Evolutionary conservation across 2,797 vertebrate genomes (phyloP), one percentile per base, ranked within the genome.

Genomic region (Heliangelus exortis): DNA sequence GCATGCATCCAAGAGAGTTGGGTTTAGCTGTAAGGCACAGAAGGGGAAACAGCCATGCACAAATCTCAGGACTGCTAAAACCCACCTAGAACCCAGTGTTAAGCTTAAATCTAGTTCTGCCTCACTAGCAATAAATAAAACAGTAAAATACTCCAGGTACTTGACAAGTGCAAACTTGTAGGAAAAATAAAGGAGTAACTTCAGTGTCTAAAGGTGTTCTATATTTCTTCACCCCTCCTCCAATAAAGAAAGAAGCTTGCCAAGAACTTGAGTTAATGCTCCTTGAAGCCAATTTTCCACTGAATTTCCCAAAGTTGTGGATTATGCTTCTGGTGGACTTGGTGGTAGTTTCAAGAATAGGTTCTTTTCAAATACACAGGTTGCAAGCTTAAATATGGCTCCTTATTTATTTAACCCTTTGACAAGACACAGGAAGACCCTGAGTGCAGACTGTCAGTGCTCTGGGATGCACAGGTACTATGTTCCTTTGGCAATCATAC

Each of bases 201-300:
- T 68, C 6, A 78, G 54, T 39, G 65, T 57, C 77, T 66, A 81
- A 84, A 89, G 69, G 31, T 55, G 59, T 6, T 75, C 18, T 71
- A 75, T 84, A 74, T 53, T 36, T 9, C 2, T 26, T 20, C 29
- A 0, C 3, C 22, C 25, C 36, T 9, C 53, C 50, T 47, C 72
- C 65, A 88, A 93, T 59, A 79, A 87, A 91, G 90, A 53, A 51
- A 85, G 87, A 75, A 69, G 51, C 87, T 83, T 74, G 88, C 85
- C 15, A 50, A 91, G 92, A 90, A 81, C 45, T 74, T 57, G 83
- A 95, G 93, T 86, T 91, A 96, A 94, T 69, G 73, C 90, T 92
- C 93, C 88, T 91, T 95, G 91, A 92, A 92, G 92, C 58, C 94
- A 94, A 88, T 93, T 95, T 96, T 94, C 95, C 93, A 96, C 63